phyloP scores from a whole-genome alignment of 2,888 invertebrate genomes.

The Caenorhabditis imperialis region DNA sequence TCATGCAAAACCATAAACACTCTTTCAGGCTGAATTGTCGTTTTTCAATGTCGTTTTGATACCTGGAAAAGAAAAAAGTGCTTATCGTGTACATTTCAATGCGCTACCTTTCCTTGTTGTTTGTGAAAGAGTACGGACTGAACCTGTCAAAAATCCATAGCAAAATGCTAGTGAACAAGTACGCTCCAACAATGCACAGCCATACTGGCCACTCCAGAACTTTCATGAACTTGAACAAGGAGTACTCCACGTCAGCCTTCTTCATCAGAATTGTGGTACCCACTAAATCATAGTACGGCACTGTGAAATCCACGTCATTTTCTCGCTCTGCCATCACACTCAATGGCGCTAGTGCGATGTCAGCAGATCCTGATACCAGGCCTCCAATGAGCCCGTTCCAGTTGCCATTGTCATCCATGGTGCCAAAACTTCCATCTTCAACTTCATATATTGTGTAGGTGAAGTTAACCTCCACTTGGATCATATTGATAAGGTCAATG shows the following conservation, averaged over 20 bases:
- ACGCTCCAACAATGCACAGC: slow-evolving; percentile 94
- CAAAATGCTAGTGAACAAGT: slow-evolving; percentile 92
- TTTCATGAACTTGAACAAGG: slow-evolving; percentile 94
- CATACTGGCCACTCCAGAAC: slow-evolving; percentile 92
- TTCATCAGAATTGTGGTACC: slow-evolving; percentile 97
- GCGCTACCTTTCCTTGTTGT: slow-evolving; percentile 82
- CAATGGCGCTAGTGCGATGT: slow-evolving; percentile 92
- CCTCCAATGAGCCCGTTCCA: slow-evolving; percentile 87
- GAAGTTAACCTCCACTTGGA: slow-evolving; percentile 87
- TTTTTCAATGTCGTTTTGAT: slow-evolving; percentile 84
- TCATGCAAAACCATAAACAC: slow-evolving; percentile 99
- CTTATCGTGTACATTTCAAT: background rate
- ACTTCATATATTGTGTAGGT: slow-evolving; percentile 88
- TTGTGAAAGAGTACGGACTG: slow-evolving; percentile 96
- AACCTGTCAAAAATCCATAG: slow-evolving; percentile 97
- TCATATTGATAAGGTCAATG: slow-evolving; percentile 91
- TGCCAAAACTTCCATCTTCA: slow-evolving; percentile 88
- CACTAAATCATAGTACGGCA: slow-evolving; percentile 97
- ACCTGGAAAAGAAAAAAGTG: slow-evolving; percentile 78
- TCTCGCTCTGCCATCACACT: slow-evolving; percentile 98
- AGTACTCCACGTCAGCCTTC: slow-evolving; percentile 89
- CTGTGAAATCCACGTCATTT: slow-evolving; percentile 94
- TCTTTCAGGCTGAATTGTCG: slow-evolving; percentile 94
- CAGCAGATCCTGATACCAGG: slow-evolving; percentile 82
- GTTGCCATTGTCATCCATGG: slow-evolving; percentile 88